Base-by-base conservation (phyloP, 92 coral and sea anemone species). In the Palythoa caribaeorum region DNA sequence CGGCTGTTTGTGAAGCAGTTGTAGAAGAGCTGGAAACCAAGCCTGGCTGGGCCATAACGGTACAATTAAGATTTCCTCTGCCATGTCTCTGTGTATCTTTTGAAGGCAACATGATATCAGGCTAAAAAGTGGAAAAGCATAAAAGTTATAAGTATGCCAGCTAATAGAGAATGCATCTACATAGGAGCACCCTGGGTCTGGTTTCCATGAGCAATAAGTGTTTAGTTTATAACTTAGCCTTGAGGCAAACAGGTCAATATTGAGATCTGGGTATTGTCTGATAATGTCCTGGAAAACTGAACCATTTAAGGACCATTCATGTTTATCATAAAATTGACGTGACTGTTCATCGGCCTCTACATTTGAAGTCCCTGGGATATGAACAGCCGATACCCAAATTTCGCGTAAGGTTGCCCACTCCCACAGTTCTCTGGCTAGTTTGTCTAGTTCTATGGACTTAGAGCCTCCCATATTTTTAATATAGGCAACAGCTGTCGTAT, bases 121-220 rank as follows among this genome's bases (percentile, higher is more conserved):
- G 76, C 93, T 77, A 75, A 93, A 91, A 1, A 91, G 90, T 6
- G 91, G 92, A 83, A 89, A 89, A 0, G 94, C 93, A 85, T 88
- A 91, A 81, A 84, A 91, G 38, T 66, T 79, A 60, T 71, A 76
- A 9, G 47, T 28, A 12, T 83, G 38, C 96, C 94, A 91, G 16
- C 89, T 85, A 6, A 91, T 14, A 20, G 86, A 69, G 63, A 93
- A 93, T n/a, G 96, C 93, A 93, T 91, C 92, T 15, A 78, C 60
- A 84, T 37, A 48, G 37, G 44, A 60, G 55, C 78, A 38, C 53
- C 63, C 70, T 38, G 72, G 81, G 16, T 88, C 73, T 38, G 62
- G 79, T 20, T 69, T 38, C 79, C 87, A 80, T 39, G 87, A 54
- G 9, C 70, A 63, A 2, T 57, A 80, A 47, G 40, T 14, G 19